Conservation (phyloP, 2,113 vertebrate species). For the Hassar affinis region DNA sequence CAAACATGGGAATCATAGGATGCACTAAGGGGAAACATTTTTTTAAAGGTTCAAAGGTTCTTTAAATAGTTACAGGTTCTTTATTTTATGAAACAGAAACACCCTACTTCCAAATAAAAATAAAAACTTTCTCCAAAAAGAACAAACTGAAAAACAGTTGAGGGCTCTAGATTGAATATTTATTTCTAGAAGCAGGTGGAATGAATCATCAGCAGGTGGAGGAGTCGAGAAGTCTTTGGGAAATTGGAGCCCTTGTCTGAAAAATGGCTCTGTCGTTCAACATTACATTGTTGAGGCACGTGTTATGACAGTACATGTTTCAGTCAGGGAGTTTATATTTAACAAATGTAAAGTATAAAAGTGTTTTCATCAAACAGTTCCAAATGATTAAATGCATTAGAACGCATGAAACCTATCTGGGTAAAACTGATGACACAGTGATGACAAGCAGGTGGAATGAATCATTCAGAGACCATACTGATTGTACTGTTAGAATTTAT, state of each 20-base stretch:
- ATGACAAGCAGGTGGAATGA: too few relatives aligned
- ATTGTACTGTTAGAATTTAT: not conserved
- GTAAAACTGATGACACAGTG: too few relatives aligned
- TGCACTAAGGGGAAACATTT: not conserved
- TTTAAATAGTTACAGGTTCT: not conserved
- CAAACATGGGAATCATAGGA: not conserved
- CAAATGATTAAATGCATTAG: too few relatives aligned
- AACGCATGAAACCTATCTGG: too few relatives aligned
- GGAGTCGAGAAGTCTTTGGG: conserved; percentile 4
- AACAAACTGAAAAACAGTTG: not conserved
- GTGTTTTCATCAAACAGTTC: too few relatives aligned
- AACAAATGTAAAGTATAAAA: not conserved
- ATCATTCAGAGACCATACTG: not conserved
- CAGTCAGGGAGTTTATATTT: not conserved
- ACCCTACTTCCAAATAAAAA: not conserved
- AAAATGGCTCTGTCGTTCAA: not conserved
- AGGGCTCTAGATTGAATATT: not conserved
- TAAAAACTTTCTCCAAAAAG: not conserved
- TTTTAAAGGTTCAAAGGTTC: not conserved
- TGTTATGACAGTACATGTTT: not conserved
- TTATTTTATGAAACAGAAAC: not conserved
- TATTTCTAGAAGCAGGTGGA: not conserved
- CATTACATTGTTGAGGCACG: not conserved
- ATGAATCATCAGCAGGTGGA: conserved; percentile 57
- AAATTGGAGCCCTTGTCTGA: not conserved